These are phyloP conservation scores for Rotaria sp. DNA, from an alignment of 2,888 invertebrate species.

Conservation along the genomic window DNA sequence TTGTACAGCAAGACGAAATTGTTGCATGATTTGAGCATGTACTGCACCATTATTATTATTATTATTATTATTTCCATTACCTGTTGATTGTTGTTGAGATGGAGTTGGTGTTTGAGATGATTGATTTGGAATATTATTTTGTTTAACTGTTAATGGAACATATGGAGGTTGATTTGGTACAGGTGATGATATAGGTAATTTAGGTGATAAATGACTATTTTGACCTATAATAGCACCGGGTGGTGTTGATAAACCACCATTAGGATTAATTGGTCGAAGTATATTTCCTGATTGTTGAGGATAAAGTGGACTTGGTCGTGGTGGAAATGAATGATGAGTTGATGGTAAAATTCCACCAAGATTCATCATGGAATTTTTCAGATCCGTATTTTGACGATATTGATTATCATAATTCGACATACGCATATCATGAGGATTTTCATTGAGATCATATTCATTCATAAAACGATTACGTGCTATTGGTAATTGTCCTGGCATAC, in stretches of 20 bases:
- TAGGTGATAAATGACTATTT: neutral
- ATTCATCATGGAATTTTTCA: neutral
- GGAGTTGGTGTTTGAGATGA: neutral
- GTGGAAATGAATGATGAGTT: neutral
- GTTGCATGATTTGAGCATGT: conserved; percentile 36
- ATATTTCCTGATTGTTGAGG: neutral
- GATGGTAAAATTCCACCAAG: neutral
- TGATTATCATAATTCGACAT: neutral
- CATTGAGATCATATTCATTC: conserved; percentile 9
- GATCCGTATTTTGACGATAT: neutral
- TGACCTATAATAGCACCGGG: neutral
- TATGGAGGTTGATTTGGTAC: neutral
- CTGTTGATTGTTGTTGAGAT: neutral
- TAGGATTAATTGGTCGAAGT: neutral
- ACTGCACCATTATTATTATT: neutral
- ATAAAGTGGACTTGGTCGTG: neutral
- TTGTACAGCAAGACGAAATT: conserved; percentile 36
- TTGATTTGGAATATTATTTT: neutral
- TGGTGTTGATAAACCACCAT: neutral
- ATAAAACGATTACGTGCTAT: neutral
- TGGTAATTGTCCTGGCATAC: neutral
- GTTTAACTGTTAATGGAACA: neutral
- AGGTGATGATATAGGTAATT: conserved; percentile 11
- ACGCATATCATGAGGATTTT: conserved; percentile 4
- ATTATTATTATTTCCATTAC: neutral